phyloP scores from a whole-genome alignment of 2,797 vertebrate species.

The Lutjanus campechanus region DNA sequence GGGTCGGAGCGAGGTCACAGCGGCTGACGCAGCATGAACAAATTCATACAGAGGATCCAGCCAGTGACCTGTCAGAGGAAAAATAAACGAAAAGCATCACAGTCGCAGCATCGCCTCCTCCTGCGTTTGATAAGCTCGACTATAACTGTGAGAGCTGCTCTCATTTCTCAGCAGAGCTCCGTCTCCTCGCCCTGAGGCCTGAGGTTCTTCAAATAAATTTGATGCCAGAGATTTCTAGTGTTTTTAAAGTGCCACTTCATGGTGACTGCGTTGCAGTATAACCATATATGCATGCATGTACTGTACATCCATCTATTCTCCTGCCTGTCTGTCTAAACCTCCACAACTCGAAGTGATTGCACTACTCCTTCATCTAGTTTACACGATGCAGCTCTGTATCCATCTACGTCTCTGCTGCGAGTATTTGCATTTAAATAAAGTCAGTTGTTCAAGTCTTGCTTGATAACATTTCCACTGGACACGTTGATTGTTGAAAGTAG shows the following conservation, averaged over 20 bases:
- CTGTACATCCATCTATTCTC: neutral
- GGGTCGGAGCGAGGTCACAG: constrained; percentile 47
- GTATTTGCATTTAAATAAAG: constrained; percentile 33
- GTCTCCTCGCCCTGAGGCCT: neutral
- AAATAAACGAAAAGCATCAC: constrained; percentile 13
- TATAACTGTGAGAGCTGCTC: neutral
- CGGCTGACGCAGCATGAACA: constrained; percentile 16
- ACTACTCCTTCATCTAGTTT: neutral
- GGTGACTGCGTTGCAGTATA: neutral
- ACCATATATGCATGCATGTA: neutral
- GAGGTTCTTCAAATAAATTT: constrained; percentile 11
- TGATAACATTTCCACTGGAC: neutral
- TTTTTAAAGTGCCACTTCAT: constrained; percentile 12
- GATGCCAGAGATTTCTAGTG: neutral
- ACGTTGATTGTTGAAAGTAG: neutral
- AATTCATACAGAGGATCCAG: constrained; percentile 19
- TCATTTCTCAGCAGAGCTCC: neutral
- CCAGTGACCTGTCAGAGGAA: constrained; percentile 3
- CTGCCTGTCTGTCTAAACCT: neutral
- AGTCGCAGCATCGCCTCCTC: neutral
- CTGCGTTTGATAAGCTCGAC: neutral
- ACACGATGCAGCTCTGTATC: neutral
- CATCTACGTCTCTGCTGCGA: neutral
- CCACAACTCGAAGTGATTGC: neutral
- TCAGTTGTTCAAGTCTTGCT: neutral